These are phyloP conservation scores for Cecropterus lyciades DNA, from an alignment of 1,140 invertebrate genomes.

Conservation along the genomic window DNA sequence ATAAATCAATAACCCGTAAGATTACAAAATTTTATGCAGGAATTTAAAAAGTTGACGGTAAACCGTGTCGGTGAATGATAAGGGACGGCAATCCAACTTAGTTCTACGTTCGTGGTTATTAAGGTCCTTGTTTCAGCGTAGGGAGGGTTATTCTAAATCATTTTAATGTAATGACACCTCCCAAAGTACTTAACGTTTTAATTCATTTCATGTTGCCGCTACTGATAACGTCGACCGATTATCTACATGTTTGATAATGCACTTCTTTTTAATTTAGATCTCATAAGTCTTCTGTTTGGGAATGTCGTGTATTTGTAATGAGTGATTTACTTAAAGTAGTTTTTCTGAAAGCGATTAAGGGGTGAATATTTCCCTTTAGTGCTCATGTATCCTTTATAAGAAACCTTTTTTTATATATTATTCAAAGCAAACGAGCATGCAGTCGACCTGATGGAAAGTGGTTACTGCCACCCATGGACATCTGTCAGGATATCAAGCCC, in stretches of 20 bases:
- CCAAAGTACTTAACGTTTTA: conserved; percentile 52
- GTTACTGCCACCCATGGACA: too few relatives aligned
- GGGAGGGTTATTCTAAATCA: conserved; percentile 41
- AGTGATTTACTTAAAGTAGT: too few relatives aligned
- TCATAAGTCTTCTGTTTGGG: neutral
- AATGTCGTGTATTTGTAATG: neutral
- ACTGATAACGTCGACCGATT: conserved; percentile 15
- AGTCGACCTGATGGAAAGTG: too few relatives aligned
- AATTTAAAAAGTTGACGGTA: conserved; percentile 46
- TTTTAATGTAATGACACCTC: conserved; percentile 52
- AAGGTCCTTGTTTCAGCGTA: neutral
- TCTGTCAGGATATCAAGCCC: too few relatives aligned
- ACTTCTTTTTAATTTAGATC: conserved; percentile 38
- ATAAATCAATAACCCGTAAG: conserved; percentile 36
- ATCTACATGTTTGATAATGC: conserved; percentile 18
- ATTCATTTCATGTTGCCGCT: conserved; percentile 62
- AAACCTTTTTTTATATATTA: too few relatives aligned
- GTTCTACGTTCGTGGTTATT: neutral
- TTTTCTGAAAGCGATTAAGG: too few relatives aligned
- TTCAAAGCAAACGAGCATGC: too few relatives aligned
- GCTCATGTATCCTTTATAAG: too few relatives aligned
- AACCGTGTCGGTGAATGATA: conserved; percentile 39
- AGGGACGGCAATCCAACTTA: conserved; percentile 30
- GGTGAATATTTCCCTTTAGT: too few relatives aligned
- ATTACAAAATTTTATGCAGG: conserved; percentile 44